Conservation (phyloP, 2,797 vertebrate species). For the Falco rusticolus region DNA sequence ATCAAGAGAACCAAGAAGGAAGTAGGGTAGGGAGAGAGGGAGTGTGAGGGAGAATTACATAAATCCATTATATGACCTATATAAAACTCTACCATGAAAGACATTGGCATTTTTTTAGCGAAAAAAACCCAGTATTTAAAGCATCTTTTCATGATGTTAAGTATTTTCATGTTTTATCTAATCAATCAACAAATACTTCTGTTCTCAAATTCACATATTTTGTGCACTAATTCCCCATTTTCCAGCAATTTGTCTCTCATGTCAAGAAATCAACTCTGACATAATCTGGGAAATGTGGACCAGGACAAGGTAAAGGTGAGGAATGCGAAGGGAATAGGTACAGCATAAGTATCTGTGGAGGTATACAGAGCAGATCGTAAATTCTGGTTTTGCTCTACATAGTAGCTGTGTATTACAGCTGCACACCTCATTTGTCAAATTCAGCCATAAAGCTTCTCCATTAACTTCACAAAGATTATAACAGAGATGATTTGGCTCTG, state of each 20-base stretch:
- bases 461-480: not conserved
- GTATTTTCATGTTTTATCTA: not conserved
- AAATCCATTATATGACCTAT: not conserved
- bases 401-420: not conserved
- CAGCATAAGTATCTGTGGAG: not conserved
- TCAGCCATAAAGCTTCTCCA: not conserved
- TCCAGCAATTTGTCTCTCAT: not conserved
- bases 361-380: not conserved
- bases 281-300: rapidly evolving
- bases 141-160: not conserved
- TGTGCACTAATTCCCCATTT: not conserved
- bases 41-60: not conserved
- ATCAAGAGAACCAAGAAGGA: not conserved
- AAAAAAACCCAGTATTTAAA: not conserved
- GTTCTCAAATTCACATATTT: not conserved
- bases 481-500: not conserved
- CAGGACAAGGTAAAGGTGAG: not conserved
- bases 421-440: not conserved
- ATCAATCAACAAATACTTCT: not conserved
- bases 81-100: not conserved
- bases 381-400: not conserved
- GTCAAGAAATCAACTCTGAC: not conserved
- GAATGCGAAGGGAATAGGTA: not conserved
- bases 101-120: not conserved
- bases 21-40: not conserved